phyloP scores from a whole-genome alignment of 2,113 vertebrate genomes.

The Monarcha castaneiventris region DNA sequence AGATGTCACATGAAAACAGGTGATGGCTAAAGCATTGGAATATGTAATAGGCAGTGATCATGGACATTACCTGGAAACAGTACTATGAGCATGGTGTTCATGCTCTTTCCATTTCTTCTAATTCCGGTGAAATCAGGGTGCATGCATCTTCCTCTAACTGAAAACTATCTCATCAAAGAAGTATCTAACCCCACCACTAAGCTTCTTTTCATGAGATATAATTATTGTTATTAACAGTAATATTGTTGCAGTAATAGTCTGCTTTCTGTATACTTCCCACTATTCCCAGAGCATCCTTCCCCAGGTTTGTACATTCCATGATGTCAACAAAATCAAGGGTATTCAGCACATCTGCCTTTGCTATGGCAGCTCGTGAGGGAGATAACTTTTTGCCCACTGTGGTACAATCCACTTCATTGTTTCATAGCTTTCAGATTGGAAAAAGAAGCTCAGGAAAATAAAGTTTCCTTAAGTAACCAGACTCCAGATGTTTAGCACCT shows the following conservation, averaged over 20 bases:
- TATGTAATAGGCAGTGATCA: neutral
- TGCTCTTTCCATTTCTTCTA: neutral
- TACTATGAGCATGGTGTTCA: neutral
- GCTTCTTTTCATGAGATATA: neutral
- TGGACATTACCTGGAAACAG: neutral
- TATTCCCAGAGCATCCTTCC: neutral
- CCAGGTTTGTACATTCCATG: neutral
- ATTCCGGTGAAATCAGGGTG: neutral
- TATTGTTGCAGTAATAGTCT: neutral
- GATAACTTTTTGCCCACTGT: neutral
- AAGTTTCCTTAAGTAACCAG: neutral
- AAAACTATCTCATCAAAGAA: neutral
- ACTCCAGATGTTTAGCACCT: conserved; percentile 4
- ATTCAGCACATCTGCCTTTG: neutral
- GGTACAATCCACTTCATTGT: neutral
- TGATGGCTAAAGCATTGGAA: neutral
- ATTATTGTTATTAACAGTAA: neutral
- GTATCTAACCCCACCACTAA: neutral
- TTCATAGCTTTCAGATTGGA: neutral
- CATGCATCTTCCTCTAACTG: neutral
- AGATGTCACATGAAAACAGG: neutral
- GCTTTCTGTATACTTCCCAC: neutral
- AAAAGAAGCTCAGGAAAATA: neutral
- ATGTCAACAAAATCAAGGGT: neutral
- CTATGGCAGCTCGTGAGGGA: neutral